Percentiles rank a stretch among this genome's conserved stretches.
Evolutionary conservation across 1,140 invertebrate species (phyloP).

Genomic region (Lepidurus couesii): DNA sequence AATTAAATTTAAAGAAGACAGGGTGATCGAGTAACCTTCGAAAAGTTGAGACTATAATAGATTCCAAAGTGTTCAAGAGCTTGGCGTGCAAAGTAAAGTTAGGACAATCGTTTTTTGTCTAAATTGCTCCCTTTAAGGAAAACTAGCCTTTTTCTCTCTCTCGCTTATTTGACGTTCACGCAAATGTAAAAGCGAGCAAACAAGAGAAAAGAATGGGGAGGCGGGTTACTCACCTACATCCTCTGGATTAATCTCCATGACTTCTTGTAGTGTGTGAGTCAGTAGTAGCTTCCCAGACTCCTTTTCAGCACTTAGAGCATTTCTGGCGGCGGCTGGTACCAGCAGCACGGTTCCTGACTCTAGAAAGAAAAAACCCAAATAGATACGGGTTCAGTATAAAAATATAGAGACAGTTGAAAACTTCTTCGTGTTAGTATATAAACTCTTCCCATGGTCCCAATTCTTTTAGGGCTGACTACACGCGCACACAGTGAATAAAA

Average conservation of each 20-base stretch:
- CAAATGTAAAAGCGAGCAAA: neutral
- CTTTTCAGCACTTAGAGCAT: neutral
- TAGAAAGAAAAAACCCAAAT: neutral
- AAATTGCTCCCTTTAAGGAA: too few relatives aligned
- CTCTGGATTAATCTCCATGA: neutral
- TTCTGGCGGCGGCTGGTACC: neutral
- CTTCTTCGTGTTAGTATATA: neutral
- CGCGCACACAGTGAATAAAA: neutral
- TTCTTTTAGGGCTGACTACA: neutral
- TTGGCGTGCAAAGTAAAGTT: too few relatives aligned
- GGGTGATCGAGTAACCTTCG: too few relatives aligned
- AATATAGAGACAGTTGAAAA: neutral
- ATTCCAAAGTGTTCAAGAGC: too few relatives aligned
- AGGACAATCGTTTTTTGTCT: too few relatives aligned
- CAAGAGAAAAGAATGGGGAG: neutral
- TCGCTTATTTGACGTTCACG: neutral
- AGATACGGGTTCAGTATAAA: neutral
- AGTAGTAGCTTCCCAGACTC: neutral
- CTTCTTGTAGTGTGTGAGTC: neutral
- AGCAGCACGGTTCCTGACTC: neutral
- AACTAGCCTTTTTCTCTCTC: too few relatives aligned
- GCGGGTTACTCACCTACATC: conserved; percentile 1
- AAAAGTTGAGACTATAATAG: too few relatives aligned
- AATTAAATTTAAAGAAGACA: too few relatives aligned
- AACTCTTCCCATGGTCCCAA: neutral